Evolutionary conservation across 2,113 vertebrate genomes (phyloP).

Genomic region (Gila orcuttii): DNA sequence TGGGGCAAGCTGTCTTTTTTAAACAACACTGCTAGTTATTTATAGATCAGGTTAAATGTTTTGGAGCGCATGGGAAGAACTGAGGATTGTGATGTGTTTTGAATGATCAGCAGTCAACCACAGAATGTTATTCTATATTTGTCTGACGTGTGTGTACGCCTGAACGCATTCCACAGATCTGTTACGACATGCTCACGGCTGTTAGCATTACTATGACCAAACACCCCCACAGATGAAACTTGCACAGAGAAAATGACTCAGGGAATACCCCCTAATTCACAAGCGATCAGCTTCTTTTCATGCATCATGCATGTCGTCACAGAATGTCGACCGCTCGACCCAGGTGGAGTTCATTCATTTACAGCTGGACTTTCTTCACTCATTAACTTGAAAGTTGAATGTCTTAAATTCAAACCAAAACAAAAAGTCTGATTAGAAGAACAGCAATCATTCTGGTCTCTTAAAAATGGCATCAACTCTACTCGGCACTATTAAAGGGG

Average conservation of each 20-base stretch:
- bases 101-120: neutral
- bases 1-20: too few species aligned
- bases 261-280: neutral
- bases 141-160: neutral
- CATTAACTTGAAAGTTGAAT: neutral
- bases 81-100: neutral
- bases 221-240: constrained; percentile 29
- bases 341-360: neutral
- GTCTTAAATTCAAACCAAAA: neutral
- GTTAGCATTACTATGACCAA: neutral
- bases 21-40: too few species aligned
- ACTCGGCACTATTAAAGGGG: neutral
- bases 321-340: neutral
- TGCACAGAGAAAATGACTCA: neutral
- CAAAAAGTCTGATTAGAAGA: neutral
- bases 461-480: neutral
- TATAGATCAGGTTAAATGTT: neutral
- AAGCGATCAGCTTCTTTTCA: neutral
- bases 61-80: too few species aligned
- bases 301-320: neutral
- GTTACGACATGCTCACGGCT: neutral
- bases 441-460: neutral
- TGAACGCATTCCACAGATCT: constrained; percentile 10
- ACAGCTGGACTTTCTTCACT: neutral
- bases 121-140: neutral